Percentiles rank a stretch among this genome's conserved stretches.
phyloP scores from a whole-genome alignment of 1,140 invertebrate genomes.

The Neodiprion virginianus region DNA sequence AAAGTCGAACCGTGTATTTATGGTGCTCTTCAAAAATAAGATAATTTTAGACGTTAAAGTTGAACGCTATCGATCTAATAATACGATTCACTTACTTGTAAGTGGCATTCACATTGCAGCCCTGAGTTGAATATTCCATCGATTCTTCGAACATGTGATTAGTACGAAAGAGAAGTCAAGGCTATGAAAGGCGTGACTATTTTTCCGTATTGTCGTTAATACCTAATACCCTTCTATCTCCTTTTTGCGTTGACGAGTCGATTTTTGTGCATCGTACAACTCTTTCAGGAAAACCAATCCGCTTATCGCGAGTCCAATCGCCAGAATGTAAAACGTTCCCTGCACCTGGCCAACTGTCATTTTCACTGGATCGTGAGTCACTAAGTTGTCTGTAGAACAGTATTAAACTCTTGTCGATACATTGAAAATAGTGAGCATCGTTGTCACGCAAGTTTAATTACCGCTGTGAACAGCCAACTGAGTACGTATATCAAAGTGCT shows the following conservation, averaged over 20 bases:
- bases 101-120: no score
- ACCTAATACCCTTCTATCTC: background rate
- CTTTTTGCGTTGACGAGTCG: background rate
- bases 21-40: no score
- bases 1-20: no score
- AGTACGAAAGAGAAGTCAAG: background rate
- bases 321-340: constrained; percentile 12
- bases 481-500: constrained; percentile 7
- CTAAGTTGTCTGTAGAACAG: background rate
- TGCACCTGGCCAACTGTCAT: constrained; percentile 12
- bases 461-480: constrained; percentile 7
- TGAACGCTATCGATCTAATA: no score
- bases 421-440: background rate
- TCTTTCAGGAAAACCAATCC: constrained; percentile 5
- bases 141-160: no score
- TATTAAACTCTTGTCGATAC: background rate
- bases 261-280: background rate
- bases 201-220: no score
- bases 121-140: background rate
- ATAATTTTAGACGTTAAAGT: no score
- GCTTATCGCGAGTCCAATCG: background rate
- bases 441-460: background rate
- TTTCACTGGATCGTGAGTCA: constrained; percentile 2
- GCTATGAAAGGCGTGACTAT: background rate
- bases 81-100: no score